A percentile compares a stretch with the other conserved stretches of the same genome.
phyloP scores from a whole-genome alignment of 64 coral and sea anemone species.

The Actinia tenebrosa region DNA sequence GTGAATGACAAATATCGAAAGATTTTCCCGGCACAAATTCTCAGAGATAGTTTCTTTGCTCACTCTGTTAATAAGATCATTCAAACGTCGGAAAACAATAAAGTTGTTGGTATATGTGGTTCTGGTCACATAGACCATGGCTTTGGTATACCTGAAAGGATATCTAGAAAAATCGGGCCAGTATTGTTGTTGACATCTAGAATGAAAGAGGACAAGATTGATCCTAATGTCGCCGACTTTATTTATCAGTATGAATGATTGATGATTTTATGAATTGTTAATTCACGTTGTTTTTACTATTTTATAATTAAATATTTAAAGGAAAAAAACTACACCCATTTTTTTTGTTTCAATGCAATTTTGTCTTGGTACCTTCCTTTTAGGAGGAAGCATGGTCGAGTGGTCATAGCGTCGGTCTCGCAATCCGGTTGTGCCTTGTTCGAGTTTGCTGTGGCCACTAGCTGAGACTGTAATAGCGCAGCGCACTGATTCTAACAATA shows the following conservation, averaged over 20 bases:
- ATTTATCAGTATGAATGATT: constrained; percentile 32
- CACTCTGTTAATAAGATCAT: constrained; percentile 53
- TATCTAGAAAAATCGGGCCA: constrained; percentile 35
- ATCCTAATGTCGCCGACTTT: constrained; percentile 67
- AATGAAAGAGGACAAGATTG: constrained; percentile 45
- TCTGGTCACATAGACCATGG: constrained; percentile 75
- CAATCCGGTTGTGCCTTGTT: no score
- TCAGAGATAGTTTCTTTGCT: constrained; percentile 81
- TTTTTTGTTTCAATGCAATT: no score
- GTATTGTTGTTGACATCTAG: constrained; percentile 59
- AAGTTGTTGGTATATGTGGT: constrained; percentile 69
- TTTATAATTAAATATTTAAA: no score
- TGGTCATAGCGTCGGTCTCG: no score
- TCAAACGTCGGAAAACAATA: constrained; percentile 29
- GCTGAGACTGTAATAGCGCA: no score
- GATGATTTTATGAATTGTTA: background rate
- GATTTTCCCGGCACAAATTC: constrained; percentile 74
- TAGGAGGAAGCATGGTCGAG: no score
- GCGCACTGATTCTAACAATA: no score
- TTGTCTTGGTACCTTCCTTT: no score
- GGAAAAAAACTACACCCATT: no score
- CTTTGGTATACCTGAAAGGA: constrained; percentile 75
- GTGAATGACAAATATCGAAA: constrained; percentile 62
- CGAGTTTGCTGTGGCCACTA: no score
- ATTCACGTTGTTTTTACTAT: background rate